These are phyloP conservation scores for Petrolisthes cinctipes DNA, from an alignment of 2,888 invertebrate species.

Conservation along the genomic window DNA sequence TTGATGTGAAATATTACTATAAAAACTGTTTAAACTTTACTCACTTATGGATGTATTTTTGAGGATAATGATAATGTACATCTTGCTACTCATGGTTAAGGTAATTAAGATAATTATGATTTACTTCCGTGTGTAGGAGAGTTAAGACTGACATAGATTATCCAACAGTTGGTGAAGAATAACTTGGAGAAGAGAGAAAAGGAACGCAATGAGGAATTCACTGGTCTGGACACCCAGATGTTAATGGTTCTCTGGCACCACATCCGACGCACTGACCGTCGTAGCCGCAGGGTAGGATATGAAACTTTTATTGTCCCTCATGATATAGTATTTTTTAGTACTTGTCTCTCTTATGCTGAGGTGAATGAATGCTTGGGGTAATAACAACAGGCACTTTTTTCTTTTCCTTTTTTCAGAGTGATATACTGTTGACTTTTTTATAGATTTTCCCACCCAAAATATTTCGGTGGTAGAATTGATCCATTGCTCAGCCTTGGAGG, in stretches of 20 bases:
- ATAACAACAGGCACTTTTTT: not conserved
- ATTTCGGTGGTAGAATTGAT: no score
- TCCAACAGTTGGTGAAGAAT: conserved; percentile 50
- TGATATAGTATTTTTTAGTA: not conserved
- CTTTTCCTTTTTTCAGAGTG: not conserved
- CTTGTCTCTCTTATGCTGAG: not conserved
- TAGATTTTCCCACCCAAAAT: no score
- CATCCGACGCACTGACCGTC: conserved; percentile 51
- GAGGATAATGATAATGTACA: no score
- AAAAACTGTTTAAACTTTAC: no score
- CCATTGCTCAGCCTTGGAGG: no score
- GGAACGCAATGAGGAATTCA: conserved; percentile 49
- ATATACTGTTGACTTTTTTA: no score
- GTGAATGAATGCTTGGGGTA: not conserved
- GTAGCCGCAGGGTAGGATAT: conserved; percentile 47
- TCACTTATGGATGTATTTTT: no score
- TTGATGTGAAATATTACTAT: no score
- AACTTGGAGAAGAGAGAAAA: conserved; percentile 58
- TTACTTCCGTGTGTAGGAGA: no score
- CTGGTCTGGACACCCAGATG: conserved; percentile 53
- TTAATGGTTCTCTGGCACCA: conserved; percentile 62
- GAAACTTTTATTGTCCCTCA: not conserved
- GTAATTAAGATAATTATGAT: no score
- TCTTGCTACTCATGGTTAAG: no score
- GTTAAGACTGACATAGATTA: no score